A percentile compares a stretch with the other conserved stretches of the same genome.
phyloP scores from a whole-genome alignment of 2,888 invertebrate species.

The Oxyscelio sp. region DNA sequence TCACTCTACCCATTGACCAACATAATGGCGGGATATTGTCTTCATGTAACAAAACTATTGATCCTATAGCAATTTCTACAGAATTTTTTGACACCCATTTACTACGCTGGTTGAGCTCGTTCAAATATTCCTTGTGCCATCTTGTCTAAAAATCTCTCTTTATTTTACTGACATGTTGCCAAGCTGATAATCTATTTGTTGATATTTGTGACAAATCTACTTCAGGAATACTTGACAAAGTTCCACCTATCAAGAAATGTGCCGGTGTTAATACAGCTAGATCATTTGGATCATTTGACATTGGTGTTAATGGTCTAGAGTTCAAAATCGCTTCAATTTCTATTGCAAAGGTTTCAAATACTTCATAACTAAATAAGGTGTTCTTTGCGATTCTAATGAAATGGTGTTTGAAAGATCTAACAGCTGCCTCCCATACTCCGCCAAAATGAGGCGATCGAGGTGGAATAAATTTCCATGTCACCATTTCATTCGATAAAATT shows the following conservation, averaged over 20 bases:
- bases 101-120: slow-evolving; percentile 3
- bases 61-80: slow-evolving; percentile 7
- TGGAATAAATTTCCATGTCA: too few species aligned
- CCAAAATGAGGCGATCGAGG: slow-evolving; percentile 46
- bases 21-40: slow-evolving; percentile 20
- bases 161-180: slow-evolving; percentile 20
- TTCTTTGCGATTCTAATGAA: slow-evolving; percentile 13
- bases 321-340: background rate
- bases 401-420: slow-evolving; percentile 18
- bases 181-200: slow-evolving; percentile 2
- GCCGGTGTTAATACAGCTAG: background rate
- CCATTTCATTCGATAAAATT: too few species aligned
- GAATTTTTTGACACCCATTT: background rate
- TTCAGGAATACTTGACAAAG: slow-evolving; percentile 25
- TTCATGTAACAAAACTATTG: slow-evolving; percentile 21
- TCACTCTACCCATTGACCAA: slow-evolving; percentile 10
- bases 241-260: background rate
- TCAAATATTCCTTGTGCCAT: slow-evolving; percentile 36
- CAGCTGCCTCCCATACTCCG: slow-evolving; percentile 18
- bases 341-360: slow-evolving; percentile 6
- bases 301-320: background rate
- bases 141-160: slow-evolving; percentile 26
- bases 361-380: slow-evolving; percentile 9
- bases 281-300: background rate
- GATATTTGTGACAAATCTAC: slow-evolving; percentile 13